Conservation (phyloP, 2,113 vertebrate genomes). For the Epinephelus fuscoguttatus region DNA sequence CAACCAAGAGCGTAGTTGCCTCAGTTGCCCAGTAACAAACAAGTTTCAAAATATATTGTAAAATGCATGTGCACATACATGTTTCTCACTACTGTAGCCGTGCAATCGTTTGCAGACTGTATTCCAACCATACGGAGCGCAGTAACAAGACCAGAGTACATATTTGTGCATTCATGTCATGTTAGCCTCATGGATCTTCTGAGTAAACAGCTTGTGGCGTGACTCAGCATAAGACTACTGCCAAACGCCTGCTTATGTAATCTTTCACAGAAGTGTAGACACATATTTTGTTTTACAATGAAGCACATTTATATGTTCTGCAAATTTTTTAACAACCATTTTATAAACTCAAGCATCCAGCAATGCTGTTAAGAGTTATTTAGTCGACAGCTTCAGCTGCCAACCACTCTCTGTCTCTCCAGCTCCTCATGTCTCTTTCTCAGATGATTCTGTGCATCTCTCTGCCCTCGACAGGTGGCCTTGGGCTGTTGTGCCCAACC, state of each 20-base stretch:
- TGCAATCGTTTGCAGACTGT: background rate
- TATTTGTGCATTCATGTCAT: slow-evolving; percentile 12
- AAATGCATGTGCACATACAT: background rate
- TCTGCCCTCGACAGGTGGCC: slow-evolving; percentile 47
- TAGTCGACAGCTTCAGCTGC: slow-evolving; percentile 7
- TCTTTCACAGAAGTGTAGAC: background rate
- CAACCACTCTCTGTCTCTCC: background rate
- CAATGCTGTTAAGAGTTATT: background rate
- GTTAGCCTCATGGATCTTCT: slow-evolving; percentile 21
- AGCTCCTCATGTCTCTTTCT: background rate
- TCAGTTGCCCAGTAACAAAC: too few species aligned
- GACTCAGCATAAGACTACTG: slow-evolving; percentile 9
- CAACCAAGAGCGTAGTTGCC: too few species aligned
- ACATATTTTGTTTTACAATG: background rate
- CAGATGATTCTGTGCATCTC: slow-evolving; percentile 37
- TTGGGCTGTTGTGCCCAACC: slow-evolving; percentile 63
- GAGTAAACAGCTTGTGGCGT: slow-evolving; percentile 37
- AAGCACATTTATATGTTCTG: background rate
- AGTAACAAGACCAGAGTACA: background rate
- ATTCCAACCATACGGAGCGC: background rate
- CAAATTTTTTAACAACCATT: background rate
- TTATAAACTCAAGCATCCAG: background rate
- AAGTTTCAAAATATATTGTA: too few species aligned
- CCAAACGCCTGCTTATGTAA: slow-evolving; percentile 5
- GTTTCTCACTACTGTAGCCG: background rate